Evolutionary conservation across 2,888 invertebrate species (phyloP).

Genomic region (Dastarcus helophoroides): DNA sequence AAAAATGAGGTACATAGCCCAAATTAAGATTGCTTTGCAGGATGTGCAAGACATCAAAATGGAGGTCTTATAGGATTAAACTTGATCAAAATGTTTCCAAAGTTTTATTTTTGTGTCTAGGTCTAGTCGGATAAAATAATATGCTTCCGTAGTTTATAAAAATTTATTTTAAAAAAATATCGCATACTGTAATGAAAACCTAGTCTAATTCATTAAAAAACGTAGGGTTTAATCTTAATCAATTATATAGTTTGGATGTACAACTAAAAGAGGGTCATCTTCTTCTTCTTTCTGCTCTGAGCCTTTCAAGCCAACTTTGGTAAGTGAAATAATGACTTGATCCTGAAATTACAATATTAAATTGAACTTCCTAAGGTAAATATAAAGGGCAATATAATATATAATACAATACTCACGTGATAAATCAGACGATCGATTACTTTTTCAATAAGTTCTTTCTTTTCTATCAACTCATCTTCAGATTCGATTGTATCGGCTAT

Average conservation of each 20-base stretch:
- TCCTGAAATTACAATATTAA: slow-evolving; percentile 38
- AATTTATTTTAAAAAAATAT: too few species aligned
- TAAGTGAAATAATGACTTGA: slow-evolving; percentile 69
- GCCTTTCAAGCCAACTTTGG: slow-evolving; percentile 41
- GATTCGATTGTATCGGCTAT: slow-evolving; percentile 79
- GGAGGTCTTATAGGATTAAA: too few species aligned
- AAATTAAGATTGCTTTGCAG: too few species aligned
- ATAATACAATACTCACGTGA: slow-evolving; percentile 45
- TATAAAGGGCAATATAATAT: neutral
- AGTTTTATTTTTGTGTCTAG: too few species aligned
- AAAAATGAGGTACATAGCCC: too few species aligned
- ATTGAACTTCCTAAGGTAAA: neutral
- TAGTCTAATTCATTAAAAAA: too few species aligned
- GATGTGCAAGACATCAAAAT: too few species aligned
- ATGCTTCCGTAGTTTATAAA: too few species aligned
- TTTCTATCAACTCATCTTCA: slow-evolving; percentile 80
- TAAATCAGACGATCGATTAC: slow-evolving; percentile 85
- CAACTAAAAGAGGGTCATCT: slow-evolving; percentile 78
- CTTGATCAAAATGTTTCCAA: too few species aligned
- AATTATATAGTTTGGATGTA: slow-evolving; percentile 92
- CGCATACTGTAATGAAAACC: too few species aligned
- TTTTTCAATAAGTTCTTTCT: slow-evolving; percentile 84
- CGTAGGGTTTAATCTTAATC: too few species aligned
- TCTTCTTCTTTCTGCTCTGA: slow-evolving; percentile 53
- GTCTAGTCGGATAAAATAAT: too few species aligned